phyloP scores from a whole-genome alignment of 2,113 vertebrate genomes.

The Siphamia tubifer region DNA sequence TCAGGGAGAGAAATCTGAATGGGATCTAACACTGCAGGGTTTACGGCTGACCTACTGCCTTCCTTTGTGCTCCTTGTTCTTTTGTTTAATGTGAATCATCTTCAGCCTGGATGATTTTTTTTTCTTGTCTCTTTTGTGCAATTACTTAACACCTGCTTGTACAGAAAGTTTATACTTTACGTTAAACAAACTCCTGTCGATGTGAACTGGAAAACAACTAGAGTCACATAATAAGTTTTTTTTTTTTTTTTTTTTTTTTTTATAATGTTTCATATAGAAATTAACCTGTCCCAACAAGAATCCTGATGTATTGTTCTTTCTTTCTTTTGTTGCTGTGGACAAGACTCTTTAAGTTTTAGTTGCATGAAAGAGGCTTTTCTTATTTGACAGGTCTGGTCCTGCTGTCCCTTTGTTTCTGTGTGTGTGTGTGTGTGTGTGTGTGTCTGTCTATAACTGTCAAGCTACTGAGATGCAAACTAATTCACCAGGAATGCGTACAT shows the following conservation, averaged over 20 bases:
- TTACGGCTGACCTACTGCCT: neutral
- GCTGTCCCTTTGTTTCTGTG: conserved; percentile 29
- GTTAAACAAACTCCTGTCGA: too few species aligned
- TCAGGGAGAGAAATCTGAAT: conserved; percentile 1
- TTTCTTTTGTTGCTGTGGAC: neutral
- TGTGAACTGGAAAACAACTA: neutral
- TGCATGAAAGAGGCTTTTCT: neutral
- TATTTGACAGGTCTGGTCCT: conserved; percentile 44
- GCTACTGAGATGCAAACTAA: neutral
- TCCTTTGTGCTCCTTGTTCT: neutral
- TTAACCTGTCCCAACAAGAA: neutral
- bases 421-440: neutral
- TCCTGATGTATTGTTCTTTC: neutral
- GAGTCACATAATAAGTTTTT: neutral
- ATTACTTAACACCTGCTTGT: too few species aligned
- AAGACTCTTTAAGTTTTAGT: neutral
- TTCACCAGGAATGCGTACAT: conserved; percentile 38
- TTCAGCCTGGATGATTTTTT: too few species aligned
- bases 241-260: neutral
- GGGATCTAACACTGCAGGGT: neutral
- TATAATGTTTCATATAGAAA: too few species aligned
- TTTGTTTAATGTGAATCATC: neutral
- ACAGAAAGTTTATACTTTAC: too few species aligned
- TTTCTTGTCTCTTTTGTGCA: too few species aligned
- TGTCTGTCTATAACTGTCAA: neutral